Evolutionary conservation across 2,888 invertebrate species (phyloP).

Genomic region (Peribatodes rhomboidaria): DNA sequence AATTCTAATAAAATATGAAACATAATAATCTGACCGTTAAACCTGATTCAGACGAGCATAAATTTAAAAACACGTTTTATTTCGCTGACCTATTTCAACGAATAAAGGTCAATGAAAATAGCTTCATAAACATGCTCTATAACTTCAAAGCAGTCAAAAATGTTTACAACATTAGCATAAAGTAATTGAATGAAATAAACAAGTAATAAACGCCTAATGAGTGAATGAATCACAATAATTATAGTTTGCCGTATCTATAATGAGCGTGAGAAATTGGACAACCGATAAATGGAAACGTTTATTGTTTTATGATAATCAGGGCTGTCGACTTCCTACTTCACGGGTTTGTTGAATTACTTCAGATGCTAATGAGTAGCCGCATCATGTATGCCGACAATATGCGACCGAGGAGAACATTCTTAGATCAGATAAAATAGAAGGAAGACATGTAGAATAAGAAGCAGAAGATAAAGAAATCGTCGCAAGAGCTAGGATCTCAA

Average conservation of each 20-base stretch:
- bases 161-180: constrained; percentile 15
- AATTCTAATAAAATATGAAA: constrained; percentile 16
- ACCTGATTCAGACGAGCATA: constrained; percentile 3
- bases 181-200: constrained; percentile 21
- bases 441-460: no score
- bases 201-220: constrained; percentile 10
- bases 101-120: constrained; percentile 29
- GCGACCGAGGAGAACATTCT: no score
- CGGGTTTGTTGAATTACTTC: background rate
- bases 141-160: constrained; percentile 22
- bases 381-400: no score
- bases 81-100: constrained; percentile 32
- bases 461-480: no score
- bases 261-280: constrained; percentile 60
- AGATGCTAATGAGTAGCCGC: background rate
- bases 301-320: constrained; percentile 31
- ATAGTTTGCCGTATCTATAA: constrained; percentile 51
- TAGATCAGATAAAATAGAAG: no score
- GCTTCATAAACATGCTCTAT: constrained; percentile 16
- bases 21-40: constrained; percentile 11
- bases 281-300: constrained; percentile 57
- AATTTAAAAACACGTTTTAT: constrained; percentile 23
- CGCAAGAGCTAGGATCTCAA: no score
- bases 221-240: constrained; percentile 21
- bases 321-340: background rate